Evolutionary conservation across 2,113 vertebrate genomes (phyloP), one percentile per base, ranked within the genome.

Genomic region (Gavia stellata): DNA sequence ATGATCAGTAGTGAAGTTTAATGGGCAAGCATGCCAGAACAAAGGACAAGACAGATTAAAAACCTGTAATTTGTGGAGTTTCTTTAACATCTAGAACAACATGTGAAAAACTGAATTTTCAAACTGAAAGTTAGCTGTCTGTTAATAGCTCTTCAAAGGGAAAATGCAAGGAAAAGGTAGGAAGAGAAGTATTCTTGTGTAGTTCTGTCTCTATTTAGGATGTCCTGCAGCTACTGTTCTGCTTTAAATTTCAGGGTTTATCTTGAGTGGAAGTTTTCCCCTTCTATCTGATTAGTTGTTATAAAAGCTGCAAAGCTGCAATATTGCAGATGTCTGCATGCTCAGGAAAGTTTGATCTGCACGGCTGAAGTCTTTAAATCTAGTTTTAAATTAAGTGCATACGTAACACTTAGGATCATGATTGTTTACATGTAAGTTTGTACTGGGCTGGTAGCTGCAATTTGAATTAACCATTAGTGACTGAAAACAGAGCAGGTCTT

Each of bases 331-430:
- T 40, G 5, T 44, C 47, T 84, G 33, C 44, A n/a, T 63, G 17
- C 26, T 74, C 3, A 3, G 29, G 18, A 58, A 66, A 61, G 62
- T 49, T 55, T 77, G 40, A 8, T 53, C 38, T 88, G 33, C 6
- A 3, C 12, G 29, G 17, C 15, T 73, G 47, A 78, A 86, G 53
- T 68, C 55, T 89, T 89, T 94, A 63, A 82, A 66, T 81, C 34
- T 31, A 38, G 14, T 90, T 92, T 88, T 55, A 90, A 83, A 58
- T 83, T 49, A 61, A 59, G 17, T 17, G 3, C 19, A 3, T 75
- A 31, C 6, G 3, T 55, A 66, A 40, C 0, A 3, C 16, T 61
- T 17, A 55, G 80, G 55, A 28, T 24, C 9, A 2, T 3, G 1
- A 3, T 77, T 71, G 16, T 65, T 62, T 45, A n/a, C 40, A 9